Conservation (phyloP, 2,888 invertebrate genomes). For the Embidobia sp. region DNA sequence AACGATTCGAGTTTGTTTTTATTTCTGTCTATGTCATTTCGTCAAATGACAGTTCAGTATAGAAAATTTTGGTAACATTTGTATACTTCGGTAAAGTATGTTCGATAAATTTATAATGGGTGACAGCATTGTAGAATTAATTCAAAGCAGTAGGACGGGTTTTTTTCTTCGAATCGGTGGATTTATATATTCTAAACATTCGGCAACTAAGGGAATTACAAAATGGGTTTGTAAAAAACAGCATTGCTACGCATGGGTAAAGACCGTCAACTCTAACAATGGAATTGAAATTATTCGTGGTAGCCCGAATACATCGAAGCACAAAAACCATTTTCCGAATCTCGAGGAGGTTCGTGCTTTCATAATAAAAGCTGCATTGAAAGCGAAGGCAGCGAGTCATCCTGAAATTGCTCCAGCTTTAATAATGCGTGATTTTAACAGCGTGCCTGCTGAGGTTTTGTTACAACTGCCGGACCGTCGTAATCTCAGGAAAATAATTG, state of each 20-base stretch:
- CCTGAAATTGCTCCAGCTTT: too few species aligned
- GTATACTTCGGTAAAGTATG: too few species aligned
- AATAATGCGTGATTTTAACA: too few species aligned
- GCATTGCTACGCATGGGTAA: slow-evolving; percentile 12
- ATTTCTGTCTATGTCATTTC: too few species aligned
- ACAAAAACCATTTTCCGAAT: too few species aligned
- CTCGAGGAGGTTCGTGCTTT: too few species aligned
- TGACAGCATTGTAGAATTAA: not conserved
- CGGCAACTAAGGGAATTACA: not conserved
- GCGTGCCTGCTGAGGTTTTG: not conserved
- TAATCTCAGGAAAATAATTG: slow-evolving; percentile 14
- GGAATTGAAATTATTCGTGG: slow-evolving; percentile 4
- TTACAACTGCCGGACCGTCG: not conserved
- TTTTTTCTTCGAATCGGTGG: slow-evolving; percentile 2
- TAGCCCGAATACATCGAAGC: not conserved
- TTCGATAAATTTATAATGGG: too few species aligned
- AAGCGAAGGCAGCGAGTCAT: too few species aligned
- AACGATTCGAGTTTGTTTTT: too few species aligned
- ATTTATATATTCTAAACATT: slow-evolving; percentile 12
- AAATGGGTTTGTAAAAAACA: slow-evolving; percentile 21
- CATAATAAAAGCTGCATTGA: too few species aligned
- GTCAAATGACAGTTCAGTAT: too few species aligned
- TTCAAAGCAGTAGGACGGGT: not conserved
- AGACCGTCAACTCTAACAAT: not conserved
- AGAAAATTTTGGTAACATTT: too few species aligned